Percentiles rank a stretch among this genome's conserved stretches.
Conservation (phyloP, 2,888 invertebrate species). For the Limnephilus auricula region DNA sequence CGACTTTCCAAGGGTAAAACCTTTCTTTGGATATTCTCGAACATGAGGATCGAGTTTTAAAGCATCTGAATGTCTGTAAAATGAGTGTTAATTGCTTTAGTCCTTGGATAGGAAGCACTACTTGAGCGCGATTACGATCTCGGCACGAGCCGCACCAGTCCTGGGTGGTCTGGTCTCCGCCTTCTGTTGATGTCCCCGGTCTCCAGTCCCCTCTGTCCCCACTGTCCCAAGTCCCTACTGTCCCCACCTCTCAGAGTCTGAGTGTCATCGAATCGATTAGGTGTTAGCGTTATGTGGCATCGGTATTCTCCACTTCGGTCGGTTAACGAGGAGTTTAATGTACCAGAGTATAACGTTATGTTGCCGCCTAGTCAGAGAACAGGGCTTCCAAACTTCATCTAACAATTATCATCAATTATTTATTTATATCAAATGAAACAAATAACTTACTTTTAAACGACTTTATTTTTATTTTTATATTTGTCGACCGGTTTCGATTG, state of each 20-base stretch:
- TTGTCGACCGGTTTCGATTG: no score
- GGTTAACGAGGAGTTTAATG: neutral
- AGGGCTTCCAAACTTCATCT: neutral
- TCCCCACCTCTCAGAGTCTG: no score
- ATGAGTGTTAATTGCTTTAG: neutral
- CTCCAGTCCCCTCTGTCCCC: no score
- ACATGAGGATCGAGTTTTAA: neutral
- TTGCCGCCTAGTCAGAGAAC: neutral
- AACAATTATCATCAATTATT: no score
- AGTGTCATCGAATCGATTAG: neutral
- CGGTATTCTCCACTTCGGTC: neutral
- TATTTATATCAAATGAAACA: no score
- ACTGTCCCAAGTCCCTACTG: no score
- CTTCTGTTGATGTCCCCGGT: neutral
- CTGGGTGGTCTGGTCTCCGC: neutral
- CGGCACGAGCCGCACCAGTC: neutral
- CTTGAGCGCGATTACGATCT: neutral
- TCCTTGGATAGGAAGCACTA: neutral
- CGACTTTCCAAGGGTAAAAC: neutral
- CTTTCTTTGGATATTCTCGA: neutral
- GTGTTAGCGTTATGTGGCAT: neutral
- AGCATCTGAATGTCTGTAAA: neutral
- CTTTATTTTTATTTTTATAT: no score
- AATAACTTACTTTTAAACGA: no score
- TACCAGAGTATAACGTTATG: neutral